Evolutionary conservation across 2,888 invertebrate genomes (phyloP).

Genomic region (Stenotaenia linearis): DNA sequence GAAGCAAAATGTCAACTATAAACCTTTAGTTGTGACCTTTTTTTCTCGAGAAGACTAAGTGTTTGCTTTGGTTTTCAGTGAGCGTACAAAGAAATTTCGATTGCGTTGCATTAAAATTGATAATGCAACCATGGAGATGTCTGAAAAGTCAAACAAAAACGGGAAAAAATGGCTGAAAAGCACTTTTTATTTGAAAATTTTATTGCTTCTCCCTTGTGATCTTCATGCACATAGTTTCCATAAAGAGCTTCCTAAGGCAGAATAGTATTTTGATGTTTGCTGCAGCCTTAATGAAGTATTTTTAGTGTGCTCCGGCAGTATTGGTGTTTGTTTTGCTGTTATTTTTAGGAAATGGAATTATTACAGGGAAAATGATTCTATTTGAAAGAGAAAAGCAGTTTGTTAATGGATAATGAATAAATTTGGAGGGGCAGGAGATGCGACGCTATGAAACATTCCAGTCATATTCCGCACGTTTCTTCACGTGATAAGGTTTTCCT

Average conservation of each 20-base stretch:
- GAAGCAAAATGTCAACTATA: background rate
- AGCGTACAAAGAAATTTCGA: background rate
- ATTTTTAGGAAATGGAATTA: background rate
- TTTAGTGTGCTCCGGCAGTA: background rate
- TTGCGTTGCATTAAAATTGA: background rate
- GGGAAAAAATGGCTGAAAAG: constrained; percentile 7
- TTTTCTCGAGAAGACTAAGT: background rate
- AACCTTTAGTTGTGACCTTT: background rate
- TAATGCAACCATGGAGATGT: background rate
- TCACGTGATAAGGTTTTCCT: constrained; percentile 3
- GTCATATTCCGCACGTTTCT: constrained; percentile 17
- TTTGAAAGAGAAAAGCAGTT: background rate
- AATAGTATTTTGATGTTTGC: background rate
- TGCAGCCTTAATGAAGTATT: background rate
- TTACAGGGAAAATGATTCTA: background rate
- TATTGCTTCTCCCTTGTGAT: background rate
- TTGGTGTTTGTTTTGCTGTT: background rate
- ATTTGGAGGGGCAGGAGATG: background rate
- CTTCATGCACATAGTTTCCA: background rate
- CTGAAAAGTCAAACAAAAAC: background rate
- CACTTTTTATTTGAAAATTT: constrained; percentile 24
- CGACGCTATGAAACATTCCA: background rate
- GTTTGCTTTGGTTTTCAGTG: background rate
- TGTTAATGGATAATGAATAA: constrained; percentile 17
- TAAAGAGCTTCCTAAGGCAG: background rate